A percentile compares a stretch with the other conserved stretches of the same genome.
phyloP scores from a whole-genome alignment of 2,888 invertebrate species.

The Chaetoderma sp. region DNA sequence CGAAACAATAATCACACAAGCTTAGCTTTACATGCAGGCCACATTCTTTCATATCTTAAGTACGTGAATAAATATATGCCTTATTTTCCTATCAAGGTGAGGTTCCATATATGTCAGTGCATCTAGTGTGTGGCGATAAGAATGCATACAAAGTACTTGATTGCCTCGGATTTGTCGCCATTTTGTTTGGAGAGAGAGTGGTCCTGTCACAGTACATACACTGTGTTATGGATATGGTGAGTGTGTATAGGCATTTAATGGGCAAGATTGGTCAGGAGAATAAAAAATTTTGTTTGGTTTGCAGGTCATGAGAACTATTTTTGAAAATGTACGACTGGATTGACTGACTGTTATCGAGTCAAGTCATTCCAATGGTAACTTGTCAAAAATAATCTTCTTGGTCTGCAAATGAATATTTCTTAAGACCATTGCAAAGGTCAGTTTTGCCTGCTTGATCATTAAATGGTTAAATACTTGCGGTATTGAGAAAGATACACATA shows the following conservation, averaged over 20 bases:
- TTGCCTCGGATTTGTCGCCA: slow-evolving; percentile 88
- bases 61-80: too few relatives aligned
- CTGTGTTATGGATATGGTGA: slow-evolving; percentile 64
- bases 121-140: slow-evolving; percentile 77
- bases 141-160: slow-evolving; percentile 90
- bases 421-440: too few relatives aligned
- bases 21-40: too few relatives aligned
- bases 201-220: slow-evolving; percentile 67
- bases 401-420: too few relatives aligned
- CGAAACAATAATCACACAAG: too few relatives aligned
- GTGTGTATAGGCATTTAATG: slow-evolving; percentile 20
- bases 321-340: neutral
- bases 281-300: too few relatives aligned
- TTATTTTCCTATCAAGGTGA: too few relatives aligned
- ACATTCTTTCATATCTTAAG: too few relatives aligned
- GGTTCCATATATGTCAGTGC: slow-evolving; percentile 42
- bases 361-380: neutral
- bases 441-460: too few relatives aligned
- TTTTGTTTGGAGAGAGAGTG: slow-evolving; percentile 68
- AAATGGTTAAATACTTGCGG: too few relatives aligned
- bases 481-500: too few relatives aligned
- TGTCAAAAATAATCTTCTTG: neutral
- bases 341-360: neutral
- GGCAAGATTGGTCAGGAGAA: neutral
- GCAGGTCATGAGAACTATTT: neutral